A percentile compares a stretch with the other conserved stretches of the same genome.
Conservation (phyloP, 2,888 invertebrate genomes). For the Limenitis camilla region DNA sequence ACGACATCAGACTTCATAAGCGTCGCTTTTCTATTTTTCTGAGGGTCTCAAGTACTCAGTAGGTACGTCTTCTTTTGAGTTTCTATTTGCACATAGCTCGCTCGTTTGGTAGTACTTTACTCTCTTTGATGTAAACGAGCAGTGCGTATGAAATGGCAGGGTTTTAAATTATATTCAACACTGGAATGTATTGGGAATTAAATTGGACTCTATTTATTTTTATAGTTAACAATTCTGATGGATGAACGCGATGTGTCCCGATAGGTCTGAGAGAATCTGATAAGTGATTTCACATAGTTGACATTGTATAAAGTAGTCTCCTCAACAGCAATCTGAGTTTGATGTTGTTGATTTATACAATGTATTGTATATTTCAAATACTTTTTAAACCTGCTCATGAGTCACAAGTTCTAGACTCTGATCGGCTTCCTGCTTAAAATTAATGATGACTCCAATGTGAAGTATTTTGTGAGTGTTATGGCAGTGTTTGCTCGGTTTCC, state of each 20-base stretch:
- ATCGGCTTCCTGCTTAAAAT: too few species aligned
- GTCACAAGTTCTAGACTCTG: too few species aligned
- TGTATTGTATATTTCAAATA: too few species aligned
- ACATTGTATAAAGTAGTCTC: too few species aligned
- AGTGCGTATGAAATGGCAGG: conserved; percentile 20
- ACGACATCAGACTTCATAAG: conserved; percentile 14
- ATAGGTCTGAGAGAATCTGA: too few species aligned
- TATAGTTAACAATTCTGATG: not conserved
- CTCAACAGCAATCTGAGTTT: too few species aligned
- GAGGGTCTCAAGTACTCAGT: not conserved
- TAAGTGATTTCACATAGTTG: too few species aligned
- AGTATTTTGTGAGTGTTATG: too few species aligned
- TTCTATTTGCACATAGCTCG: conserved; percentile 6
- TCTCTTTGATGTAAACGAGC: conserved; percentile 38
- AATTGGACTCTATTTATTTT: not conserved
- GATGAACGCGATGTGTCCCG: not conserved
- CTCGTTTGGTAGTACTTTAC: conserved; percentile 30
- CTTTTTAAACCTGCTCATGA: too few species aligned
- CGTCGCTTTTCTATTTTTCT: conserved; percentile 2
- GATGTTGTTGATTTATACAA: too few species aligned
- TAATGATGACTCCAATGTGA: too few species aligned
- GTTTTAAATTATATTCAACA: conserved; percentile 8
- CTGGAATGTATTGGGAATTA: not conserved
- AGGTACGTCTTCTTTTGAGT: conserved; percentile 5
- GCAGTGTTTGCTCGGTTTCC: too few species aligned